These are phyloP conservation scores for Abramis brama DNA, from an alignment of 2,113 vertebrate species.

Conservation along the genomic window DNA sequence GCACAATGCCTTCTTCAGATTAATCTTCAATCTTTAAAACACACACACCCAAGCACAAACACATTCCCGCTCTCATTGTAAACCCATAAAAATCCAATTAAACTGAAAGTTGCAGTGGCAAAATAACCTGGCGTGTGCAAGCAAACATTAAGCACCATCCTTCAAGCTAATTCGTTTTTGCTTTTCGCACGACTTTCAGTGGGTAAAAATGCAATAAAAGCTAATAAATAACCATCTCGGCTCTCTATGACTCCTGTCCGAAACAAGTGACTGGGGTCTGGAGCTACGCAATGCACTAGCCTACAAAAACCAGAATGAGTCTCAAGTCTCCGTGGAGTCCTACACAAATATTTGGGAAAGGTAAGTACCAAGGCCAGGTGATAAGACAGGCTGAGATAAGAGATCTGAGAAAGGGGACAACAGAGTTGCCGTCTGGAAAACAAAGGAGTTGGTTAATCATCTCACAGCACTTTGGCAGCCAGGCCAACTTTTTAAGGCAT, in stretches of 20 bases:
- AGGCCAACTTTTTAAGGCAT: conserved; percentile 52
- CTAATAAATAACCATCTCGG: conserved; percentile 79
- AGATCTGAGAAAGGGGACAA: conserved; percentile 61
- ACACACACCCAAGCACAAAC: not conserved
- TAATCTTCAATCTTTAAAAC: conserved; percentile 35
- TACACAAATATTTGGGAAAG: conserved; percentile 69
- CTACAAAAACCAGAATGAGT: conserved; percentile 66
- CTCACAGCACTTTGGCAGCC: conserved; percentile 53
- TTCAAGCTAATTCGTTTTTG: conserved; percentile 55
- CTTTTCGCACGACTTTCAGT: conserved; percentile 48
- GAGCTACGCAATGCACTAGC: conserved; percentile 26
- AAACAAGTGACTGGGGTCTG: conserved; percentile 66
- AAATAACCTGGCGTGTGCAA: conserved; percentile 40
- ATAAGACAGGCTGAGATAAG: conserved; percentile 64
- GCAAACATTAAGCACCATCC: conserved; percentile 52
- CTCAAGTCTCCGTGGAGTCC: conserved; percentile 59
- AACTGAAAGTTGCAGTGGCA: conserved; percentile 49
- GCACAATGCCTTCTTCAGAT: conserved; percentile 3
- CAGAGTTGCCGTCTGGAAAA: conserved; percentile 57
- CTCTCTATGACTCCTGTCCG: conserved; percentile 59
- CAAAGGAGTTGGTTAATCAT: conserved; percentile 67
- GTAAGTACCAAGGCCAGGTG: conserved; percentile 63
- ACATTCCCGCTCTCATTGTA: conserved; percentile 48
- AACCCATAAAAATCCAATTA: conserved; percentile 60
- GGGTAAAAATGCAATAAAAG: conserved; percentile 64